Conservation (phyloP, 2,113 vertebrate species). For the Loxodonta africana region DNA sequence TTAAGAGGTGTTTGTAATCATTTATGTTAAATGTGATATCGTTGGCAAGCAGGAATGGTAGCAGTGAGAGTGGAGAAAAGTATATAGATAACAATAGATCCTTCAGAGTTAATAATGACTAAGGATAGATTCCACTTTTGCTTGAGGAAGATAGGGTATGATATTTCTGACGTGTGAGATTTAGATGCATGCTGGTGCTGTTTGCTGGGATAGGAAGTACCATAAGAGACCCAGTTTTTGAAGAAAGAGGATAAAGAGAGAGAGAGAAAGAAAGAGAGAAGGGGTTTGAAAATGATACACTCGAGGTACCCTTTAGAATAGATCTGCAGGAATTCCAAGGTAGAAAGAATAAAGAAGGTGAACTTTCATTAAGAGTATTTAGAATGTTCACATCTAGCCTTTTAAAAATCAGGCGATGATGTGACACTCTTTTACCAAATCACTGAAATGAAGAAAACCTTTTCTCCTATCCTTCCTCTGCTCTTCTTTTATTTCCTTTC, state of each 20-base stretch:
- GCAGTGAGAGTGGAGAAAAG: not conserved
- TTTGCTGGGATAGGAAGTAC: not conserved
- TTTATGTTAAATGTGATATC: not conserved
- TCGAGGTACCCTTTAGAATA: not conserved
- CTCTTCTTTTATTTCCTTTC: not conserved
- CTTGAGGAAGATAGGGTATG: not conserved
- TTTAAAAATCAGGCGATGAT: not conserved
- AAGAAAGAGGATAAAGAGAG: not conserved
- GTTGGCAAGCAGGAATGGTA: not conserved
- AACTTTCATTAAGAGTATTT: conserved; percentile 4
- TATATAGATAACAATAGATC: no score
- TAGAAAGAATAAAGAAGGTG: not conserved
- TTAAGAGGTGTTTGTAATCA: not conserved
- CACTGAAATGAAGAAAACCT: not conserved
- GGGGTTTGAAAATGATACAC: not conserved
- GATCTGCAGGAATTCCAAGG: not conserved
- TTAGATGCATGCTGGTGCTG: not conserved
- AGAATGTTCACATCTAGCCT: not conserved
- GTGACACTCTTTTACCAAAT: not conserved
- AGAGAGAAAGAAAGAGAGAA: accelerated
- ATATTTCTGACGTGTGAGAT: not conserved
- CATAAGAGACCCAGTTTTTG: not conserved
- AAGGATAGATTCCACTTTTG: not conserved
- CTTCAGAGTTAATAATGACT: not conserved
- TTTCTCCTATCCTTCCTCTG: not conserved